Conservation (phyloP, 1,140 invertebrate species). For the Tetraneura akinire region DNA sequence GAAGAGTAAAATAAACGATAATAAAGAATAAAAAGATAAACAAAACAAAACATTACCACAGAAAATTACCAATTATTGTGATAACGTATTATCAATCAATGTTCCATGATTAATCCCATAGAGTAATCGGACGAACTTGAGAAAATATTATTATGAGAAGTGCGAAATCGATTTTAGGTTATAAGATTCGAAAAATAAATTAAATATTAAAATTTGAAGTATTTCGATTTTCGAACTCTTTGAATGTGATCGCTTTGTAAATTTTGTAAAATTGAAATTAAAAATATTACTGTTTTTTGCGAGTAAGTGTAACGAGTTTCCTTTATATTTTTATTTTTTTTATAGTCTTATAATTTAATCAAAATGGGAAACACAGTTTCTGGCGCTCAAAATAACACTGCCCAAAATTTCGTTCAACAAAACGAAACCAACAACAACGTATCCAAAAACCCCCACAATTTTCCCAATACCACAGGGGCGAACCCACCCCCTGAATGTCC, state of each 20-base stretch:
- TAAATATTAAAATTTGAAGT: no score
- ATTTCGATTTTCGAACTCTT: neutral
- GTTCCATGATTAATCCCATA: constrained; percentile 30
- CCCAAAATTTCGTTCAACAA: neutral
- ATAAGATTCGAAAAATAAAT: neutral
- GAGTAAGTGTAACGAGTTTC: neutral
- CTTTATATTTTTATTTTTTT: no score
- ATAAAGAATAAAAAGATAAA: constrained; percentile 9
- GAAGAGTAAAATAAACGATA: neutral
- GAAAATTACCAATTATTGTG: constrained; percentile 18
- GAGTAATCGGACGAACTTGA: neutral
- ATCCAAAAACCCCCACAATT: neutral
- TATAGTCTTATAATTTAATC: no score
- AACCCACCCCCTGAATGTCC: constrained; percentile 33
- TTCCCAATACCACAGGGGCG: neutral
- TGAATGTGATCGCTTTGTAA: neutral
- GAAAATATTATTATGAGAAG: neutral
- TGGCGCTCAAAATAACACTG: neutral
- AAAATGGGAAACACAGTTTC: constrained; percentile 21
- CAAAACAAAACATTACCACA: constrained; percentile 30
- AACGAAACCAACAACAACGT: neutral
- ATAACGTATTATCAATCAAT: constrained; percentile 25
- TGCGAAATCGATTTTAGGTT: neutral
- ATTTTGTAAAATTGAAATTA: neutral
- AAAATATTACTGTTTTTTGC: neutral